Evolutionary conservation across 1,140 invertebrate genomes (phyloP).

Genomic region (Hylaeus volcanicus): DNA sequence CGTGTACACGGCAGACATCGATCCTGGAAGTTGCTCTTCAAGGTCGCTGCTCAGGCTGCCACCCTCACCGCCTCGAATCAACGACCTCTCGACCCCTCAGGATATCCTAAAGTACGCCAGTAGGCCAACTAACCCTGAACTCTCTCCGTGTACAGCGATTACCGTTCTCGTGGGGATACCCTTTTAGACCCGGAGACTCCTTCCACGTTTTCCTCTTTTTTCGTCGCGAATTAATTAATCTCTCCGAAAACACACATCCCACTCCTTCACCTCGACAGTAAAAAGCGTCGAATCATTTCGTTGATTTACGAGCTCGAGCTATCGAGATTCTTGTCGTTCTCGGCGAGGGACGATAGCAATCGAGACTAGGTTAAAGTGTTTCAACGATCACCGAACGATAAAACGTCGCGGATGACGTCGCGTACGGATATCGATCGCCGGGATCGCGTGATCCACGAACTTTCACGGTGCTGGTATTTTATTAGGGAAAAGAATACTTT

Average conservation of each 20-base stretch:
- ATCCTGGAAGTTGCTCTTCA: slow-evolving; percentile 70
- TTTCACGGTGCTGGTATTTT: no score
- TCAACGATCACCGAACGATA: neutral
- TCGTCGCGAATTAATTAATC: slow-evolving; percentile 23
- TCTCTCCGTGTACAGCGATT: slow-evolving; percentile 33
- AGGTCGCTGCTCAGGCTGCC: slow-evolving; percentile 72
- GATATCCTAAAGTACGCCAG: slow-evolving; percentile 75
- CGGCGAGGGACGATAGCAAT: neutral
- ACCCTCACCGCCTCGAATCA: slow-evolving; percentile 69
- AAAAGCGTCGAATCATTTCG: slow-evolving; percentile 23
- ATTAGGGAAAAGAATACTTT: no score
- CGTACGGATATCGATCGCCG: neutral
- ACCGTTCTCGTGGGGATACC: slow-evolving; percentile 40
- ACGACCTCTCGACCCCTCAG: slow-evolving; percentile 75
- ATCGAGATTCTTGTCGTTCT: slow-evolving; percentile 5
- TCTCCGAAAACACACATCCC: no score
- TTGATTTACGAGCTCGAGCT: slow-evolving; percentile 4
- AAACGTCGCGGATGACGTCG: no score
- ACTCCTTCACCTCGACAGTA: neutral
- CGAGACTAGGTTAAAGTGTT: neutral
- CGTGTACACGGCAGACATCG: slow-evolving; percentile 73
- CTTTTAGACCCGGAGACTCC: slow-evolving; percentile 21
- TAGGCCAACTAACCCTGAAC: slow-evolving; percentile 71
- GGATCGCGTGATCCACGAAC: neutral
- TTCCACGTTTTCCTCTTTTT: slow-evolving; percentile 10